These are phyloP conservation scores for Corythaixoides concolor DNA, from an alignment of 2,113 vertebrate genomes.

Conservation along the genomic window DNA sequence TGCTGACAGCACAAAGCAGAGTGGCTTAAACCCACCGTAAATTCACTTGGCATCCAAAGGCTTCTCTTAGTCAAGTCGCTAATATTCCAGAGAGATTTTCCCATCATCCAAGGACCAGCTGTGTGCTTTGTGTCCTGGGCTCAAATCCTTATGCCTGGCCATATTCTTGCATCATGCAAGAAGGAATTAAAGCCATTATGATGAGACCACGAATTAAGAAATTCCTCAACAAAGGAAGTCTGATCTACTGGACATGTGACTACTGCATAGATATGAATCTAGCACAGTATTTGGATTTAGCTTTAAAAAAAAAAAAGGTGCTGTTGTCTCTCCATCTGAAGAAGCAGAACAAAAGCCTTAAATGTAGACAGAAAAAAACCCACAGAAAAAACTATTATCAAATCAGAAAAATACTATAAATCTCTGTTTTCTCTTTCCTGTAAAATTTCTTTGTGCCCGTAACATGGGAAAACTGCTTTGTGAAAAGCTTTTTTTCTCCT, in stretches of 20 bases:
- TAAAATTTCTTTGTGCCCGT: not conserved
- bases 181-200: not conserved
- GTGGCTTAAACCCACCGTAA: not conserved
- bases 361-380: not conserved
- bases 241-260: not conserved
- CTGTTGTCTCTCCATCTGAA: not conserved
- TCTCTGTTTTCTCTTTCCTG: not conserved
- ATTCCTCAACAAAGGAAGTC: not conserved
- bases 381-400: not conserved
- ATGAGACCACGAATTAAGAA: not conserved
- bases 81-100: not conserved
- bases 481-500: not conserved
- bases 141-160: not conserved
- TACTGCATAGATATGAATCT: not conserved
- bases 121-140: not conserved
- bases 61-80: not conserved
- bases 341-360: not conserved
- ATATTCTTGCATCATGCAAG: not conserved
- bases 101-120: not conserved
- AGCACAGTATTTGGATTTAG: not conserved
- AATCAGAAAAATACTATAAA: not conserved
- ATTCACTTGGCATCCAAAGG: not conserved
- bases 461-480: not conserved
- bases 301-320: not conserved
- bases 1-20: not conserved